Percentiles rank a stretch among this genome's conserved stretches.
phyloP scores from a whole-genome alignment of 2,797 vertebrate genomes.

The Parauchenoglanis ngamensis region DNA sequence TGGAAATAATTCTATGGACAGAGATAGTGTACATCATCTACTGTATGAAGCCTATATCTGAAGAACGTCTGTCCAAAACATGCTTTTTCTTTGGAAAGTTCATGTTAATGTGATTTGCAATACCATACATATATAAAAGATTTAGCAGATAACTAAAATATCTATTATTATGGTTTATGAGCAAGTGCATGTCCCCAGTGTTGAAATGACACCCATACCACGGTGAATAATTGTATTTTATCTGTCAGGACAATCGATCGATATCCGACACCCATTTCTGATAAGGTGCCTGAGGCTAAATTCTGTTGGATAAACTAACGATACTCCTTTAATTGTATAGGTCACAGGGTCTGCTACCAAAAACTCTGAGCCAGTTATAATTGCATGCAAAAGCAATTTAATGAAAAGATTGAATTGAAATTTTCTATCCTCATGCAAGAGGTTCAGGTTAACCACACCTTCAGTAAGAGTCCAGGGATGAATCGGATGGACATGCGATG shows the following conservation, averaged over 20 bases:
- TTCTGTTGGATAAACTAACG: background rate
- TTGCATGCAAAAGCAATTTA: background rate
- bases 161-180: background rate
- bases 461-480: conserved; percentile 11
- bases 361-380: background rate
- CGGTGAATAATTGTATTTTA: background rate
- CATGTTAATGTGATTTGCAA: background rate
- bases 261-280: background rate
- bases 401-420: too few species aligned
- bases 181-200: background rate
- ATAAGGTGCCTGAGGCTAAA: background rate
- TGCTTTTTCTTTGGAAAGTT: too few species aligned
- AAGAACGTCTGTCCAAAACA: background rate
- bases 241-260: conserved; percentile 14
- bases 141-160: background rate
- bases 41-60: background rate
- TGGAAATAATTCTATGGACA: background rate
- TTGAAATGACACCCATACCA: background rate
- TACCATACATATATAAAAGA: background rate
- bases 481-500: conserved; percentile 12
- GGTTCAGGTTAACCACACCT: conserved; percentile 13
- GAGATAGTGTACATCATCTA: background rate
- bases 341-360: background rate
- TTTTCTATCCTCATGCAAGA: background rate
- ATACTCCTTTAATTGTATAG: background rate